These are phyloP conservation scores for Onychostruthus taczanowskii DNA, from an alignment of 2,113 vertebrate genomes.

Conservation along the genomic window DNA sequence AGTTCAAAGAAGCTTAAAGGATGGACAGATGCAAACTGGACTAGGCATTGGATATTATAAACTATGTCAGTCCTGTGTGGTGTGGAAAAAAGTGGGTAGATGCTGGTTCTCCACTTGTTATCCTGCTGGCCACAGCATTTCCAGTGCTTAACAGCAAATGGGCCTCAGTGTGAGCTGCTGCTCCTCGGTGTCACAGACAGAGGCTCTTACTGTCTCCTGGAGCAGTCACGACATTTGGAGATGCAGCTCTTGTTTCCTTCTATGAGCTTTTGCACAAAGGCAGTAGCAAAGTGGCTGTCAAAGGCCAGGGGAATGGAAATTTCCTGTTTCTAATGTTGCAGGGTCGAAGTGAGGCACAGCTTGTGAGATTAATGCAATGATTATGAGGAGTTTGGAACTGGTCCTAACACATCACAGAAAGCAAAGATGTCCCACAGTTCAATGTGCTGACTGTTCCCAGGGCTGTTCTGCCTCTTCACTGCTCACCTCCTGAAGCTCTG, in stretches of 20 bases:
- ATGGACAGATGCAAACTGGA: not conserved
- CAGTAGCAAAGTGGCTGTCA: not conserved
- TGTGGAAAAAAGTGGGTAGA: not conserved
- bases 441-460: not conserved
- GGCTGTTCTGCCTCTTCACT: not conserved
- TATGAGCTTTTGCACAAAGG: not conserved
- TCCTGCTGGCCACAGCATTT: not conserved
- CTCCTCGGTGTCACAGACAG: not conserved
- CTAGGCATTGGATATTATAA: not conserved
- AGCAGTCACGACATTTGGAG: not conserved
- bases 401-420: not conserved
- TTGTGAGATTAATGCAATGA: not conserved
- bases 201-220: not conserved
- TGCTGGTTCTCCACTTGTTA: not conserved
- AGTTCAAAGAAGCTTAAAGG: conserved; percentile 29
- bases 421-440: not conserved
- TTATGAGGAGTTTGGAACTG: not conserved
- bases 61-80: not conserved
- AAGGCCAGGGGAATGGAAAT: not conserved
- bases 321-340: not conserved
- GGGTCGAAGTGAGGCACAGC: not conserved
- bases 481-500: not conserved
- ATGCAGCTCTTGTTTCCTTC: not conserved
- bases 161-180: not conserved
- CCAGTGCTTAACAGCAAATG: accelerated